Evolutionary conservation across 1,140 invertebrate genomes (phyloP).

Genomic region (Antheraea mylitta): DNA sequence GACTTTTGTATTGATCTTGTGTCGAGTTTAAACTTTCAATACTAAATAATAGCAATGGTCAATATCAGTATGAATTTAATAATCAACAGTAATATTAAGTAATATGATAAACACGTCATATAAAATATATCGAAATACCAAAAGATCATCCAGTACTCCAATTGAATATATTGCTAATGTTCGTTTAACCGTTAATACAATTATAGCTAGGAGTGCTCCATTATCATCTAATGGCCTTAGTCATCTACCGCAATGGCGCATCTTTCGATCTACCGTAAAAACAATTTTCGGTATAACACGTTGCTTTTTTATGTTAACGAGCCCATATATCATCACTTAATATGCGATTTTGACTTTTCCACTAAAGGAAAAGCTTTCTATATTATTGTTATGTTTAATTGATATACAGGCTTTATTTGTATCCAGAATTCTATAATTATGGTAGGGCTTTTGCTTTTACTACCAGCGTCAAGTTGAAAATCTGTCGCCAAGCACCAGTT

Average conservation of each 20-base stretch:
- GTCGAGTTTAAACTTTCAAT: too few species aligned
- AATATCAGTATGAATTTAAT: too few species aligned
- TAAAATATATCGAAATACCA: neutral
- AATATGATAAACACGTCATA: too few species aligned
- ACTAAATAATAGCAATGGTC: too few species aligned
- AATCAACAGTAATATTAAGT: too few species aligned
- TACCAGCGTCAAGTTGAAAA: too few species aligned
- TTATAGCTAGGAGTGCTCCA: conserved; percentile 28
- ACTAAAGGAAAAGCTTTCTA: neutral
- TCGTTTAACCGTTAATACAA: conserved; percentile 21
- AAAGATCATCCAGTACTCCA: neutral
- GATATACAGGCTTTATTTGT: too few species aligned
- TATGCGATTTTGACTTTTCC: neutral
- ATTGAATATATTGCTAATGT: neutral
- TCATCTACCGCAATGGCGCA: conserved; percentile 52
- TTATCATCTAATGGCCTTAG: conserved; percentile 40
- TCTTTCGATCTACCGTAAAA: conserved; percentile 18
- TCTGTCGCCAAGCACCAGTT: too few species aligned
- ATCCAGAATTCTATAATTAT: too few species aligned
- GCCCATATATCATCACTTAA: conserved; percentile 18
- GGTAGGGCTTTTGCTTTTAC: too few species aligned
- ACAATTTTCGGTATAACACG: neutral
- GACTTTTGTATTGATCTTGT: too few species aligned
- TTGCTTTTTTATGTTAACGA: conserved; percentile 19
- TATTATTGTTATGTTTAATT: neutral